A percentile compares a stretch with the other conserved stretches of the same genome.
These are phyloP conservation scores for Epizoanthus ramosus DNA, from an alignment of 92 coral and sea anemone species.

Conservation along the genomic window DNA sequence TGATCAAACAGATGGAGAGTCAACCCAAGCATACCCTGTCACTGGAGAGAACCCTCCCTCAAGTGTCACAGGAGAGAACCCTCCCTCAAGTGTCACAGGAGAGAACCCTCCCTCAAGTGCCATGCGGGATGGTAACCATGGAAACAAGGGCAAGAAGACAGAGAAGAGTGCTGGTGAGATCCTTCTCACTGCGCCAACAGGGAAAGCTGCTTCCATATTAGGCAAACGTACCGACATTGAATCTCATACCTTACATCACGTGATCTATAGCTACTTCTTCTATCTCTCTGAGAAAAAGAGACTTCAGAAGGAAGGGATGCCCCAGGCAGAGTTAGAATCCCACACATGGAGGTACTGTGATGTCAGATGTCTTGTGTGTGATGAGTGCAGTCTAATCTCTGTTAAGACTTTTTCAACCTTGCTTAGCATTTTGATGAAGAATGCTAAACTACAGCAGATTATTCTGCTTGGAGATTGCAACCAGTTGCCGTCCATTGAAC, in stretches of 20 bases:
- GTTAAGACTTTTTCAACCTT: conserved; percentile 52
- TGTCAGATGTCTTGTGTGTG: conserved; percentile 53
- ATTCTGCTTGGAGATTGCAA: conserved; percentile 51
- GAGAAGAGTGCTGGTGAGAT: conserved; percentile 29
- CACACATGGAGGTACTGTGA: conserved; percentile 48
- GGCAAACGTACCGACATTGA: conserved; percentile 46
- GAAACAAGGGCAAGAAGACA: not conserved
- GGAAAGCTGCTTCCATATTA: conserved; percentile 64
- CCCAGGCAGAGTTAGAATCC: not conserved
- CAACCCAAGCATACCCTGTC: not conserved
- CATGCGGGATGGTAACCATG: not conserved
- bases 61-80: not conserved
- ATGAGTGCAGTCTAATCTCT: conserved; percentile 57
- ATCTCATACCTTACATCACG: conserved; percentile 54
- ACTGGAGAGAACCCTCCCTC: not conserved
- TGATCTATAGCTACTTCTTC: conserved; percentile 47
- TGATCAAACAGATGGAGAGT: not conserved
- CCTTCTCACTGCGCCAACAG: conserved; percentile 67
- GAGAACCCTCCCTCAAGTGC: not conserved
- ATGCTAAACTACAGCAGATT: conserved; percentile 43
- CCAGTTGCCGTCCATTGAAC: conserved; percentile 67
- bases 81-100: not conserved
- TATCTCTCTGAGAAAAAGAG: not conserved
- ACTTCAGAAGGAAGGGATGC: not conserved
- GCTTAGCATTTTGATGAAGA: conserved; percentile 12